Evolutionary conservation across 2,113 vertebrate species (phyloP).

Genomic region (Connochaetes taurinus): DNA sequence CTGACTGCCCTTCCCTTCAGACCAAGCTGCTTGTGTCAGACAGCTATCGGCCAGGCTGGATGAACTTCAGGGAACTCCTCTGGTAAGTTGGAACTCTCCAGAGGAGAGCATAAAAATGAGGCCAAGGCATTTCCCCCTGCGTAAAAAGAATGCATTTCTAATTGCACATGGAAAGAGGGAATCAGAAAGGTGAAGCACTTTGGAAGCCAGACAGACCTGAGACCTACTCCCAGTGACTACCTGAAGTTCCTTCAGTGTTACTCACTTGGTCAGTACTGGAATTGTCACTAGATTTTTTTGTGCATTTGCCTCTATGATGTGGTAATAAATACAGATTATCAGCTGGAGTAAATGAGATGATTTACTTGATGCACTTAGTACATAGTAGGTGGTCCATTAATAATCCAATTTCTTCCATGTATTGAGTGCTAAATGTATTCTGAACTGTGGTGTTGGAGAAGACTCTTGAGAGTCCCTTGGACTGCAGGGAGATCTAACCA

Average conservation of each 20-base stretch:
- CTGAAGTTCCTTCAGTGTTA: neutral
- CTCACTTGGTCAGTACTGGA: neutral
- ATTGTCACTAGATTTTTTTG: neutral
- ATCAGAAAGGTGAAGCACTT: neutral
- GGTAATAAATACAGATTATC: neutral
- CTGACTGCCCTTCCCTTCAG: conserved; percentile 77
- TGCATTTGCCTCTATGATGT: neutral
- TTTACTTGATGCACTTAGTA: neutral
- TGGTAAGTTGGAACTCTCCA: conserved; percentile 68
- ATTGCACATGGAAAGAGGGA: neutral
- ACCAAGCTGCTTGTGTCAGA: conserved; percentile 82
- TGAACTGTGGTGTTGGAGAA: neutral
- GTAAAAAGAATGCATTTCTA: neutral
- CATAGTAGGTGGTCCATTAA: neutral
- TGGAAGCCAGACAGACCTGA: neutral
- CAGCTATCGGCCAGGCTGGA: conserved; percentile 79
- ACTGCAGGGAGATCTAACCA: neutral
- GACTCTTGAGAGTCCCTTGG: neutral
- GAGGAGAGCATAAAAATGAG: neutral
- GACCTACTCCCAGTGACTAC: neutral
- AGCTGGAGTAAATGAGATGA: neutral
- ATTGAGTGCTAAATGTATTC: neutral
- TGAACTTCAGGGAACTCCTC: conserved; percentile 78
- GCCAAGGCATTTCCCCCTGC: too few relatives aligned
- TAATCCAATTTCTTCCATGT: neutral